Evolutionary conservation across 2,113 vertebrate species (phyloP), one percentile per base, ranked within the genome.

Genomic region (Nothobranchius furzeri): DNA sequence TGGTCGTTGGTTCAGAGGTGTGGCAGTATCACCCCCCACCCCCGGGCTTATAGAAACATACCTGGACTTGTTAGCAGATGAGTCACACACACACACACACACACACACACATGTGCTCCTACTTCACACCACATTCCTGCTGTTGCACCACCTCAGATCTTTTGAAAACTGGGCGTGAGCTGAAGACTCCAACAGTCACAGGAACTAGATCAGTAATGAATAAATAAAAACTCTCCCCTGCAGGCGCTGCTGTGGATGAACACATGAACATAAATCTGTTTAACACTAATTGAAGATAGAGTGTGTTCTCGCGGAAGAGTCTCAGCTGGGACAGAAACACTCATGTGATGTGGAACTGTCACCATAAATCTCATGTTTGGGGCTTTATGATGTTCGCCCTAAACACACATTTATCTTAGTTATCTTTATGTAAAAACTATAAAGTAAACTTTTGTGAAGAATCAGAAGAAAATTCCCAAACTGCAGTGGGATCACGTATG

Each of bases 101-200:
- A 30, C 30, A 30, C 10, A 11, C 40, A 42, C 40, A 42, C 10
- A 11, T 6, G 76, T 0, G 3, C 10, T 46, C 46, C 56, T 7
- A 59, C 15, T 0, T 14, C 53, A 9, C 48, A 15, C 48, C 35
- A 6, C 63, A 75, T 69, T 78, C 62, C 74, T 65, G 14, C 56
- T 53, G 60, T 56, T 48, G 65, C 49, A 56, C 35, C 43, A 12
- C 52, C 50, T 46, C 45, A 15, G 54, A 5, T 3, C 3, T 13
- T 10, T 14, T 0, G 10, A 55, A 50, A 1, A 42, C 10, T 42
- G 76, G 78, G 63, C 42, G 56, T 75, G 45, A 72, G 25, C 59
- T 15, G 36, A 6, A 40, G 7, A 3, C 2, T 30, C 30, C 30
- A 30, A 30, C 30, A 30, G 30, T 30, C 30, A 30, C 30, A 30